Conservation (phyloP, 2,888 invertebrate species). For the Sthenelais limicola region DNA sequence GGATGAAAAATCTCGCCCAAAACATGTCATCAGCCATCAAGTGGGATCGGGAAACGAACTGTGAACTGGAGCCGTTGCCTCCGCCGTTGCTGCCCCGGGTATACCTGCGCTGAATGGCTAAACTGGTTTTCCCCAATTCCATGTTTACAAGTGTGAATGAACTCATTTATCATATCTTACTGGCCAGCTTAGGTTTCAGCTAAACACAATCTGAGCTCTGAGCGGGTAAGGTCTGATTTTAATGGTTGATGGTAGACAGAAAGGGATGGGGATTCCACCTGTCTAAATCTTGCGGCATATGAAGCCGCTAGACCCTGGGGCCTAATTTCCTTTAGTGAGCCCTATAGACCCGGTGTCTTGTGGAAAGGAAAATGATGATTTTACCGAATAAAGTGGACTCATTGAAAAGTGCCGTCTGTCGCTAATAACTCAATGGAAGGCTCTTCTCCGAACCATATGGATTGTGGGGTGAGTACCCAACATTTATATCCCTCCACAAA, state of each 20-base stretch:
- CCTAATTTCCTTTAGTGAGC: neutral
- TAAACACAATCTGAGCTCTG: slow-evolving; percentile 5
- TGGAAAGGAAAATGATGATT: neutral
- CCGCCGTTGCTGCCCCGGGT: neutral
- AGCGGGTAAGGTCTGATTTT: slow-evolving; percentile 2
- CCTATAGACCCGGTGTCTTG: neutral
- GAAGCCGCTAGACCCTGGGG: neutral
- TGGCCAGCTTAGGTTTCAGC: slow-evolving; percentile 2
- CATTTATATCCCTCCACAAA: too few species aligned
- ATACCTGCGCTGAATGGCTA: neutral
- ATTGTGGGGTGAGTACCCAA: neutral
- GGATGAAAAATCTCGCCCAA: slow-evolving; percentile 33
- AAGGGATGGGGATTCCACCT: slow-evolving; percentile 10
- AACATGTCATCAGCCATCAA: slow-evolving; percentile 27
- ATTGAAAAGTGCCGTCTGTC: neutral
- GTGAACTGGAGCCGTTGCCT: neutral
- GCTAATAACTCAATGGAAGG: slow-evolving; percentile 3
- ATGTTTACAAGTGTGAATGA: slow-evolving; percentile 9
- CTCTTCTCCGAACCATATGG: slow-evolving; percentile 32
- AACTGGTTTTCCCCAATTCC: neutral
- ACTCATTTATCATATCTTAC: slow-evolving; percentile 17
- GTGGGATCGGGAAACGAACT: neutral
- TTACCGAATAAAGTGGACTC: neutral
- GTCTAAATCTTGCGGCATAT: neutral
- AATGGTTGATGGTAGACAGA: neutral